phyloP scores from a whole-genome alignment of 2,888 invertebrate species.

The Pelosia muscerda region DNA sequence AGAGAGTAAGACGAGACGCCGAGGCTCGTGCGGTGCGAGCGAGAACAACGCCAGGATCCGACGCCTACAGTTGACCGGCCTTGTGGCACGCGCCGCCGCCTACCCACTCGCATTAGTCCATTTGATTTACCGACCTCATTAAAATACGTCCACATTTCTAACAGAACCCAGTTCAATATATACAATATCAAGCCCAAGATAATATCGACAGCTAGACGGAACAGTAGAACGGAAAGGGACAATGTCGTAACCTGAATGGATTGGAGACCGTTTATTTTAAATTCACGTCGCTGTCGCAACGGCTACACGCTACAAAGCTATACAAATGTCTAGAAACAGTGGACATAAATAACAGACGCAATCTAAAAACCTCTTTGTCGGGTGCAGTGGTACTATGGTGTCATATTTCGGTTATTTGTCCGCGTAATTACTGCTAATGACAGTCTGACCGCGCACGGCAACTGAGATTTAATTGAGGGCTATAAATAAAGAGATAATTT shows the following conservation, averaged over 20 bases:
- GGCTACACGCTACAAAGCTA: conserved; percentile 48
- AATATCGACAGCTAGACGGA: conserved; percentile 38
- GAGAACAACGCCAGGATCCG: conserved; percentile 67
- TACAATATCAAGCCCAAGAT: conserved; percentile 43
- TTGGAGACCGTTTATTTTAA: conserved; percentile 54
- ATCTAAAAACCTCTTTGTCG: conserved; percentile 48
- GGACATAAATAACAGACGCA: conserved; percentile 41
- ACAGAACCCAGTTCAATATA: conserved; percentile 51
- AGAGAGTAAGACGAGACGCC: conserved; percentile 53
- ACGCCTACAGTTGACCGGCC: conserved; percentile 79
- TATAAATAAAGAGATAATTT: conserved; percentile 60
- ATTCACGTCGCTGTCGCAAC: conserved; percentile 48
- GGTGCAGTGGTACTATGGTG: conserved; percentile 46
- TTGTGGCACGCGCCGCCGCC: conserved; percentile 85
- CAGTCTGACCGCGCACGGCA: conserved; percentile 29
- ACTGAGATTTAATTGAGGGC: conserved; percentile 57
- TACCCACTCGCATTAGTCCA: conserved; percentile 63
- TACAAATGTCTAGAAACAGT: conserved; percentile 46
- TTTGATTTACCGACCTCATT: conserved; percentile 78
- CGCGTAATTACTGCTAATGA: conserved; percentile 52
- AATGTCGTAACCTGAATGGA: conserved; percentile 58
- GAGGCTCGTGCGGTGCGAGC: conserved; percentile 59
- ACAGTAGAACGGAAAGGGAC: conserved; percentile 59
- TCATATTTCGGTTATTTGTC: conserved; percentile 58
- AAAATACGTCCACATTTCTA: conserved; percentile 62